Evolutionary conservation across 2,888 invertebrate species (phyloP).

Genomic region (Luperina testacea): DNA sequence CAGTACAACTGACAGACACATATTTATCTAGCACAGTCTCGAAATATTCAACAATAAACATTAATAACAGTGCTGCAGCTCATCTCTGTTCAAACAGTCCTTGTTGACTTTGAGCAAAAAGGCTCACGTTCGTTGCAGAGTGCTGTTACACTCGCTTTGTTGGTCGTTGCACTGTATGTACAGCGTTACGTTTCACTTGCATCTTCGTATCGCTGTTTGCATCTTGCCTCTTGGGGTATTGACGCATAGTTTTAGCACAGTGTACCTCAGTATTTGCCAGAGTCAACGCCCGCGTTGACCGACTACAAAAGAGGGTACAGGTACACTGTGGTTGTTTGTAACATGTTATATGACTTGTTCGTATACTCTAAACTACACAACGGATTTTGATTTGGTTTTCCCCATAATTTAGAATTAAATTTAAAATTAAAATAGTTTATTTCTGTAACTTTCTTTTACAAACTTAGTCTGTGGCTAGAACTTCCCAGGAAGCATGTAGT

Average conservation of each 20-base stretch:
- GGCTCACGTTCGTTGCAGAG: conserved; percentile 19
- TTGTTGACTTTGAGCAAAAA: conserved; percentile 49
- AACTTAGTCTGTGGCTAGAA: no score
- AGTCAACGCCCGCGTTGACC: not conserved
- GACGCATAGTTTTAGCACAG: conserved; percentile 6
- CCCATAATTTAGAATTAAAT: not conserved
- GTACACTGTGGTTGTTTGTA: not conserved
- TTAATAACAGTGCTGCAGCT: conserved; percentile 28
- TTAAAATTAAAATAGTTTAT: no score
- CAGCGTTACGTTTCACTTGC: conserved; percentile 23
- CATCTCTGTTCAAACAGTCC: conserved; percentile 19
- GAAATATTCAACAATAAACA: conserved; percentile 36
- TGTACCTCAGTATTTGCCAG: not conserved
- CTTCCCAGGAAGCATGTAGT: no score
- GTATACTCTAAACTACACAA: not conserved
- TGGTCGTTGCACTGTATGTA: conserved; percentile 27
- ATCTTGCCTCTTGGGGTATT: conserved; percentile 38
- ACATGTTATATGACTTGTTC: not conserved
- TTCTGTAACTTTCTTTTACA: no score
- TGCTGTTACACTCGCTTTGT: conserved; percentile 51
- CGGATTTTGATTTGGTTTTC: not conserved
- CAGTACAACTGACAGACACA: conserved; percentile 3
- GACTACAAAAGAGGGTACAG: not conserved
- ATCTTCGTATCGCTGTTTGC: conserved; percentile 31
- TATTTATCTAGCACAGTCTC: conserved; percentile 1